Evolutionary conservation across 2,888 invertebrate genomes (phyloP).

Genomic region (Rhagonycha lutea): DNA sequence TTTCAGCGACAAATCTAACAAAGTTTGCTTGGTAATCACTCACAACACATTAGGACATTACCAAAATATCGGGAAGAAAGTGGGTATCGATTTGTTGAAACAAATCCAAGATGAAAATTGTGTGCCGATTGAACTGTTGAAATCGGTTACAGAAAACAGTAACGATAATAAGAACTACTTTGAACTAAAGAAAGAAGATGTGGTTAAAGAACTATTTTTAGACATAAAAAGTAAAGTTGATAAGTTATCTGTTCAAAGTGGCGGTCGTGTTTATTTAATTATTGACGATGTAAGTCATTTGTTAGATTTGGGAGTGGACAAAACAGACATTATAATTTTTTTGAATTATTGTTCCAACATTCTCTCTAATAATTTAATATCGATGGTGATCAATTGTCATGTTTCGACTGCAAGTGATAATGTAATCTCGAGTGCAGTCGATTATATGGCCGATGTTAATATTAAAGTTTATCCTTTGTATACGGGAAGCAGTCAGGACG

Average conservation of each 20-base stretch:
- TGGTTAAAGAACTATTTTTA: slow-evolving; percentile 54
- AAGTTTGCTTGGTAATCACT: slow-evolving; percentile 66
- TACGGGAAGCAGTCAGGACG: slow-evolving; percentile 74
- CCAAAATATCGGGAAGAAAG: slow-evolving; percentile 72
- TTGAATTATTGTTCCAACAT: slow-evolving; percentile 56
- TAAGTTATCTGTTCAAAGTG: slow-evolving; percentile 40
- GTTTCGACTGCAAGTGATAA: slow-evolving; percentile 62
- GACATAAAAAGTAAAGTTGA: slow-evolving; percentile 54
- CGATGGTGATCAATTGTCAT: slow-evolving; percentile 64
- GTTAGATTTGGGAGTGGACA: slow-evolving; percentile 64
- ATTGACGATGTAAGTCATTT: slow-evolving; percentile 76
- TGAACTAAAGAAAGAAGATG: slow-evolving; percentile 45
- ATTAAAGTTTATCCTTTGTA: slow-evolving; percentile 68
- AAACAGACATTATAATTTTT: slow-evolving; percentile 59
- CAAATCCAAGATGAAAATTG: slow-evolving; percentile 57
- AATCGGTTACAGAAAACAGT: slow-evolving; percentile 52
- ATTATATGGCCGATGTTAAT: slow-evolving; percentile 66
- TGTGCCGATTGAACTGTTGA: slow-evolving; percentile 60
- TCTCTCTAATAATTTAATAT: slow-evolving; percentile 50
- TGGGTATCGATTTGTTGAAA: slow-evolving; percentile 70
- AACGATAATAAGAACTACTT: slow-evolving; percentile 13
- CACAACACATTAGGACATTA: slow-evolving; percentile 76
- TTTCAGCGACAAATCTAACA: slow-evolving; percentile 63
- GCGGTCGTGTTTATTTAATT: slow-evolving; percentile 56
- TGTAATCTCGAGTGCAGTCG: slow-evolving; percentile 63